These are phyloP conservation scores for Perizoma flavofasciatum DNA, from an alignment of 2,888 invertebrate genomes.

Conservation along the genomic window DNA sequence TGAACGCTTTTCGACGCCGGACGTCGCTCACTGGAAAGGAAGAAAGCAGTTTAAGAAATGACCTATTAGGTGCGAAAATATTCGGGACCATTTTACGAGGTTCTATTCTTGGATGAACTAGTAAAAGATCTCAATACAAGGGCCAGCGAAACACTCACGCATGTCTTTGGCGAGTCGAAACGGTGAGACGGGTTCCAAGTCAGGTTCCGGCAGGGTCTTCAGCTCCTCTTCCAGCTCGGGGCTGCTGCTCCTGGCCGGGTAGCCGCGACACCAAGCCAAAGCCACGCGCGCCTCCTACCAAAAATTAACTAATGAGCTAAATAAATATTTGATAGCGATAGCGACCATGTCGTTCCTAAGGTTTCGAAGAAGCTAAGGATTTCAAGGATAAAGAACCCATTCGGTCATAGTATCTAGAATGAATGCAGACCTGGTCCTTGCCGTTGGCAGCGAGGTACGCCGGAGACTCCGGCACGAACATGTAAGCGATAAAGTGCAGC, in stretches of 20 bases:
- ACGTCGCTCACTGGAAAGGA: conserved; percentile 50
- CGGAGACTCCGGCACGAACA: conserved; percentile 66
- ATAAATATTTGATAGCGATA: background rate
- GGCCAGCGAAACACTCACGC: conserved; percentile 43
- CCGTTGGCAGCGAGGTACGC: conserved; percentile 64
- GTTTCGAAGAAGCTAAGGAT: too few relatives aligned
- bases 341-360: too few relatives aligned
- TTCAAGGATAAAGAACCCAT: too few relatives aligned
- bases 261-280: conserved; percentile 60
- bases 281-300: conserved; percentile 56
- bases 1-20: conserved; percentile 58
- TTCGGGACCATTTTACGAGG: too few relatives aligned
- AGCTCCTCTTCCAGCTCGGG: conserved; percentile 47
- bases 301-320: background rate
- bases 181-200: conserved; percentile 39
- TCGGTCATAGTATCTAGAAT: too few relatives aligned
- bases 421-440: conserved; percentile 46
- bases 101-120: too few relatives aligned
- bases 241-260: conserved; percentile 33
- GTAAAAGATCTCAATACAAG: too few relatives aligned
- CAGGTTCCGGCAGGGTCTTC: conserved; percentile 50
- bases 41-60: background rate
- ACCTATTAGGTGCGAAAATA: too few relatives aligned
- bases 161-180: conserved; percentile 52
- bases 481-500: conserved; percentile 54